These are phyloP conservation scores for Trinorchestia longiramus DNA, from an alignment of 1,140 invertebrate species.

Conservation along the genomic window DNA sequence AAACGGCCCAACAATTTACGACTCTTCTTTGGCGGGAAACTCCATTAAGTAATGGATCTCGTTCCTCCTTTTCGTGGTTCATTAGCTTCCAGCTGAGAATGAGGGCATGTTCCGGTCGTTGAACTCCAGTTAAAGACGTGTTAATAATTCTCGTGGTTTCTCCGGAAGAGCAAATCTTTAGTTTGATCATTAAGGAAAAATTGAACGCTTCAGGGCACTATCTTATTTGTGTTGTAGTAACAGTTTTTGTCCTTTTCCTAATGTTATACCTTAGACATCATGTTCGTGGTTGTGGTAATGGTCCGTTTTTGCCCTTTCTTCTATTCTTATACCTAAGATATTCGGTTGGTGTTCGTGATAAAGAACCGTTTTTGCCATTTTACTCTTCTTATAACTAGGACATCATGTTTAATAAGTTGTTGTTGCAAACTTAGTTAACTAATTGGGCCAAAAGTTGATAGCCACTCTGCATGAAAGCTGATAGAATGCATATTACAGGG, in stretches of 20 bases:
- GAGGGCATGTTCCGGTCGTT: neutral
- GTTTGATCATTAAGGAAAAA: neutral
- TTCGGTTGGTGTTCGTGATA: neutral
- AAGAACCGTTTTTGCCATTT: neutral
- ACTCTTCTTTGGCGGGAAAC: neutral
- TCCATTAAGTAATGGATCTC: neutral
- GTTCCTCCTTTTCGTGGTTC: neutral
- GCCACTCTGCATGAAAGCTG: neutral
- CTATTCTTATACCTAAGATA: neutral
- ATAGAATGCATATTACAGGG: neutral
- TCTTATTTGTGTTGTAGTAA: neutral
- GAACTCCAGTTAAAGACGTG: neutral
- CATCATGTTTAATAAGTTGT: neutral
- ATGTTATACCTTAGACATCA: no score
- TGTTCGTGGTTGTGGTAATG: neutral
- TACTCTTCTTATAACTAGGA: neutral
- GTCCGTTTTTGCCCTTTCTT: neutral
- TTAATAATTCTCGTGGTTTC: neutral
- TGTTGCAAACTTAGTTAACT: neutral
- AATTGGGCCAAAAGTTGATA: neutral
- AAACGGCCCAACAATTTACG: slow-evolving; percentile 6
- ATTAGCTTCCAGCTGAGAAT: slow-evolving; percentile 7
- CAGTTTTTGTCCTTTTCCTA: no score
- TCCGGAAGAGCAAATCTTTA: neutral
- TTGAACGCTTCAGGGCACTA: neutral